Percentiles rank a stretch among this genome's conserved stretches.
Evolutionary conservation across 2,113 vertebrate genomes (phyloP).

Genomic region (Pterophyllum scalare): DNA sequence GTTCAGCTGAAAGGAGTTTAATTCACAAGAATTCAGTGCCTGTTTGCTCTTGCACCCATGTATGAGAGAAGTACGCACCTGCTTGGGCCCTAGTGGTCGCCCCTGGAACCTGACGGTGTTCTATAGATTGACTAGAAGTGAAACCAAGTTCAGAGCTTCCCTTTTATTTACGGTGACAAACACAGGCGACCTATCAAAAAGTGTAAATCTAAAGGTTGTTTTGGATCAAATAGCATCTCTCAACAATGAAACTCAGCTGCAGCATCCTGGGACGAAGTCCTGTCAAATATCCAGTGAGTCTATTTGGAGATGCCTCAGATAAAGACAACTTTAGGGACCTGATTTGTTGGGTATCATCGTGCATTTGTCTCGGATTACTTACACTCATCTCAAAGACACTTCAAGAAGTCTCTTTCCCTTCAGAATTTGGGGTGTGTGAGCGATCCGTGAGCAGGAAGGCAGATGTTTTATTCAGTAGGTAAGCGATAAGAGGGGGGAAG

Average conservation of each 20-base stretch:
- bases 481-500: constrained; percentile 82
- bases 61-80: background rate
- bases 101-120: background rate
- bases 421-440: constrained; percentile 53
- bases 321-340: constrained; percentile 50
- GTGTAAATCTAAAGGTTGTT: constrained; percentile 29
- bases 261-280: constrained; percentile 38
- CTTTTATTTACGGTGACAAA: constrained; percentile 3
- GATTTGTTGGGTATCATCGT: constrained; percentile 35
- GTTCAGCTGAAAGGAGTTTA: background rate
- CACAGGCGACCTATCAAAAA: background rate
- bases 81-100: background rate
- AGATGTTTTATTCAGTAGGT: constrained; percentile 83
- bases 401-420: constrained; percentile 50
- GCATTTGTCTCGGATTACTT: constrained; percentile 53
- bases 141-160: background rate
- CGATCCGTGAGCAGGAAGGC: constrained; percentile 72
- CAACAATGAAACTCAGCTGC: constrained; percentile 16
- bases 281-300: constrained; percentile 22
- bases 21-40: background rate
- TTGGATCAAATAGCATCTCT: constrained; percentile 20
- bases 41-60: background rate
- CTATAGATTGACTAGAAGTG: background rate
- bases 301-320: constrained; percentile 53
- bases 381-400: constrained; percentile 51